Evolutionary conservation across 1,140 invertebrate species (phyloP), one percentile per base, ranked within the genome.

Genomic region (Drosophila lowei): DNA sequence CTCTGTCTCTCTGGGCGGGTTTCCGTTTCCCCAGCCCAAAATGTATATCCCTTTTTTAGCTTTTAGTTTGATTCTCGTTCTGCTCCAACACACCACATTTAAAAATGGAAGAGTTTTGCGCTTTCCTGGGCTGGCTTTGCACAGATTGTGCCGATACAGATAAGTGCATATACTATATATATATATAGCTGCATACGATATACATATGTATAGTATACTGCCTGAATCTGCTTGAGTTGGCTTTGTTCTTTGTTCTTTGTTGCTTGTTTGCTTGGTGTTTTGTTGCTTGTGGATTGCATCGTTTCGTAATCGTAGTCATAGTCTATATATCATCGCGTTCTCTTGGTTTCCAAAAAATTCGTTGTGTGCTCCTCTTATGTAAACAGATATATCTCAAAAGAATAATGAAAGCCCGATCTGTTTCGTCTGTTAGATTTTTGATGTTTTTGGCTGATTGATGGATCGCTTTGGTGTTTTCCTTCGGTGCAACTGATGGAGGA

Each of bases 261-360:
- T 28, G 28, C n/a, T 38, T 43, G 23, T 49, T 41, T 30, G 13
- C 59, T 50, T 57, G 44, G 46, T 52, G 28, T 52, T 41, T 42
- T 41, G 50, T 42, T 47, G 50, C 43, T 38, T 21, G 23, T 55
- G 66, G 52, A 55, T 56, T 57, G 68, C 71, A 28, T 65, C 48
- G 52, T 34, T 54, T 62, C 16, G 23, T 34, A 67, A 30, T 21
- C 49, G 52, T 13, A 53, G 46, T 53, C 46, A 52, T 15, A 18
- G 53, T 50, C 21, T 15, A 53, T 43, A 55, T 68, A 52, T 41
- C 18, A 9, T 38, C 25, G 54, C 42, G 52, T 54, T 43, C 50
- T 56, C 34, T 70, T 56, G 48, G 60, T 57, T 62, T 59, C 46
- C 52, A 49, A 57, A 72, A 74, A 74, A 74, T 74, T 74, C 71